These are phyloP conservation scores for Peromyscus maniculatus DNA, from an alignment of 2,113 vertebrate species.

Conservation along the genomic window DNA sequence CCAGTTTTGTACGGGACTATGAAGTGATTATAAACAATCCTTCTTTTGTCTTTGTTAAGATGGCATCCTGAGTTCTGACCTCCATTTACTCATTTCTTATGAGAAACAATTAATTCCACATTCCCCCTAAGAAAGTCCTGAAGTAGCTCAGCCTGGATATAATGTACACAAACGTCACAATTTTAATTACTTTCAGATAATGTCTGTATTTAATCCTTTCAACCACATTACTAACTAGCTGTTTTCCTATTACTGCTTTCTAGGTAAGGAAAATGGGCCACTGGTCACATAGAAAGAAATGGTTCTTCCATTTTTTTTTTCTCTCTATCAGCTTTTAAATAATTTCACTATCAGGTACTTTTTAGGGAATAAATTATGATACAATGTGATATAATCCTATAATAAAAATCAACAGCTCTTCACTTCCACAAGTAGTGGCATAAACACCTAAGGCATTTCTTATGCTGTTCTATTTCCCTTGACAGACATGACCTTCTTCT, in stretches of 20 bases:
- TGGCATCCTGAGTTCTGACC: neutral
- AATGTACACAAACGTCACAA: neutral
- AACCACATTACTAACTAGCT: neutral
- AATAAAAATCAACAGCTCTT: slow-evolving; percentile 13
- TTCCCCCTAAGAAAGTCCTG: neutral
- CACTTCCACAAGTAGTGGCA: neutral
- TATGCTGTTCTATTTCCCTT: neutral
- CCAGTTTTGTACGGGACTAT: neutral
- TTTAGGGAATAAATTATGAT: neutral
- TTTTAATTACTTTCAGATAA: neutral
- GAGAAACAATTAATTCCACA: slow-evolving; percentile 19
- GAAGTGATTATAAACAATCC: neutral
- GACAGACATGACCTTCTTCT: neutral
- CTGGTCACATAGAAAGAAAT: neutral
- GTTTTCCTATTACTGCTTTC: neutral
- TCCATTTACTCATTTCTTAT: neutral
- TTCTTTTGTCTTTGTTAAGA: neutral
- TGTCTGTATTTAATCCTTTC: neutral
- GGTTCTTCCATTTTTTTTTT: neutral
- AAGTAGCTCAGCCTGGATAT: neutral
- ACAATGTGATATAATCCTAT: neutral
- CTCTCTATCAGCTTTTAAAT: neutral
- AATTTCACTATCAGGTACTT: neutral
- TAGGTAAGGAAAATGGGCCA: neutral
- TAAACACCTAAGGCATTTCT: neutral